Evolutionary conservation across 2,113 vertebrate species (phyloP), one percentile per base, ranked within the genome.

Genomic region (Plotosus lineatus): DNA sequence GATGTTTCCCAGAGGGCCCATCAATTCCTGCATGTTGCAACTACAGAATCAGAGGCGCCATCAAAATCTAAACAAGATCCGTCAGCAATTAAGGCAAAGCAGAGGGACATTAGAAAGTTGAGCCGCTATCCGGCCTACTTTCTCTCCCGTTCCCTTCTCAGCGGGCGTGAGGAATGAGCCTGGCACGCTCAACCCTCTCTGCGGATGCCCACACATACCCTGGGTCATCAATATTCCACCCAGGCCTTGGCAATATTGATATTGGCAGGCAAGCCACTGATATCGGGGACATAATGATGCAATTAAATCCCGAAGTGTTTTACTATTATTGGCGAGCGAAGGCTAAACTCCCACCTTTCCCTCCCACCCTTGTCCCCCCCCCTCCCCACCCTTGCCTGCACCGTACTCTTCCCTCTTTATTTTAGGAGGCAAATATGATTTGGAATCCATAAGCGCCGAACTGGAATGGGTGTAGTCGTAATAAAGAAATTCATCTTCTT

Each of bases 241-340:
- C 92, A 91, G 92, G 92, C 88, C 89, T 90, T 88, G 89, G 90
- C 89, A 92, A 92, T 94, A 94, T 94, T 92, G 93, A 92, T 93
- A 94, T 93, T 94, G 93, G 92, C 93, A 93, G 91, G 91, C 91
- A 86, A 86, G 89, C 88, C 89, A 89, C 91, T 93, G 92, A 94
- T 93, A 94, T 92, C 92, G 91, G 91, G 91, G 90, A 92, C 85
- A 90, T 93, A 93, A 94, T 92, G 93, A 94, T 91, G 93, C 92
- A 92, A 94, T 93, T 94, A 94, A 93, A 94, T 92, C 92, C 87
- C 87, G 85, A 92, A 91, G 91, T 90, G 91, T 93, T 94, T 93
- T 91, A 91, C 92, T 91, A 91, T 93, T 92, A 93, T 91, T 93
- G 92, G 93, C 91, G 91, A 55, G 68, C 40, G 10, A 53, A 75